These are phyloP conservation scores for Heliopora coerulea DNA, from an alignment of 92 coral and sea anemone genomes.

Conservation along the genomic window DNA sequence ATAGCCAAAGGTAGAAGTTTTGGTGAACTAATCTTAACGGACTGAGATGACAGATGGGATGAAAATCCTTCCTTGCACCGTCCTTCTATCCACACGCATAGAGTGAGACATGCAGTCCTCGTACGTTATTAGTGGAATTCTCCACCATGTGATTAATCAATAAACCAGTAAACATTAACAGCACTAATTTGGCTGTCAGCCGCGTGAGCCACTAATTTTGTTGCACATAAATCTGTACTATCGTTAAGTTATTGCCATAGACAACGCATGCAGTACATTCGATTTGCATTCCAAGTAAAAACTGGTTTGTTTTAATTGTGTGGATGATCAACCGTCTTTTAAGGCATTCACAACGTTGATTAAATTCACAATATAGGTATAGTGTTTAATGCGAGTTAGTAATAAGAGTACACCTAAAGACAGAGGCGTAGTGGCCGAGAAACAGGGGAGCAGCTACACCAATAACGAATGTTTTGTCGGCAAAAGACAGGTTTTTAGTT, in stretches of 20 bases:
- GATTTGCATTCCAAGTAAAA: conserved; percentile 1
- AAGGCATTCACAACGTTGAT: too few species aligned
- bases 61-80: not conserved
- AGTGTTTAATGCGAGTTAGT: too few species aligned
- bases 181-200: not conserved
- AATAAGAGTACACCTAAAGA: too few species aligned
- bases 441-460: too few species aligned
- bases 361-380: too few species aligned
- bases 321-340: too few species aligned
- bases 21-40: conserved; percentile 30
- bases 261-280: conserved; percentile 11
- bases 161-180: not conserved
- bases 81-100: not conserved
- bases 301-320: conserved; percentile 25
- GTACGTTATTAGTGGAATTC: not conserved
- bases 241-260: conserved; percentile 33
- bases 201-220: not conserved
- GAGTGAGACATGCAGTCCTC: conserved; percentile 2
- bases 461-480: too few species aligned
- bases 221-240: conserved; percentile 24
- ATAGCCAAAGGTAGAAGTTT: not conserved
- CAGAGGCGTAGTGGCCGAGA: too few species aligned
- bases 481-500: too few species aligned
- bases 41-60: not conserved
- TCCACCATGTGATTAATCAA: too few species aligned